phyloP scores from a whole-genome alignment of 2,113 vertebrate species.

The Maccullochella peelii region DNA sequence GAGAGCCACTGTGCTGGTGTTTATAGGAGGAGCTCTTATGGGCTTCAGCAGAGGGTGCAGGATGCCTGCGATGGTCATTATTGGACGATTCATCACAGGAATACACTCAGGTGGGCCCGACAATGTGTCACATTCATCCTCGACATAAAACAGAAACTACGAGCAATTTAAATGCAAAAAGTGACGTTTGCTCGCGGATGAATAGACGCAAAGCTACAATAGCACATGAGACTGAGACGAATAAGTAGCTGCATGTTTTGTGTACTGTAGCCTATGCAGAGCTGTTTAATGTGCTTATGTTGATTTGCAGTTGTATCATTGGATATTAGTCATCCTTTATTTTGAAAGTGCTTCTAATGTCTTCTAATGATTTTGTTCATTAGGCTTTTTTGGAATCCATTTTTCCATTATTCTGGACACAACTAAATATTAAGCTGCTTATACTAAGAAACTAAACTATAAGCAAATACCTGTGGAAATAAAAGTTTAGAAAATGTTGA shows the following conservation, averaged over 20 bases:
- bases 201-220: background rate
- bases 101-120: constrained; percentile 88
- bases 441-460: background rate
- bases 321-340: background rate
- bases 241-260: background rate
- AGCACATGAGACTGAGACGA: background rate
- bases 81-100: constrained; percentile 88
- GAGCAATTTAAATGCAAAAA: background rate
- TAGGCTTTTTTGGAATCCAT: background rate
- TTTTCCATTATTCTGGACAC: background rate
- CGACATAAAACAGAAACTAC: background rate
- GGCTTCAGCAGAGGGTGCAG: constrained; percentile 85
- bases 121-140: background rate
- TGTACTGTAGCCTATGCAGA: background rate
- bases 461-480: background rate
- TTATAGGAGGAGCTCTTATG: constrained; percentile 86
- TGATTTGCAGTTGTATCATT: background rate
- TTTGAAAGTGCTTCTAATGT: background rate
- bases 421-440: background rate
- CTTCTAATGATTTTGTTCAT: background rate
- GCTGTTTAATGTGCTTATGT: background rate
- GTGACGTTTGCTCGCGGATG: background rate
- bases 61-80: constrained; percentile 88
- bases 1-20: constrained; percentile 85
- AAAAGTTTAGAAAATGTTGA: background rate